A percentile compares a stretch with the other conserved stretches of the same genome.
These are phyloP conservation scores for Dryoscopus gambensis DNA, from an alignment of 2,113 vertebrate species.

Conservation along the genomic window DNA sequence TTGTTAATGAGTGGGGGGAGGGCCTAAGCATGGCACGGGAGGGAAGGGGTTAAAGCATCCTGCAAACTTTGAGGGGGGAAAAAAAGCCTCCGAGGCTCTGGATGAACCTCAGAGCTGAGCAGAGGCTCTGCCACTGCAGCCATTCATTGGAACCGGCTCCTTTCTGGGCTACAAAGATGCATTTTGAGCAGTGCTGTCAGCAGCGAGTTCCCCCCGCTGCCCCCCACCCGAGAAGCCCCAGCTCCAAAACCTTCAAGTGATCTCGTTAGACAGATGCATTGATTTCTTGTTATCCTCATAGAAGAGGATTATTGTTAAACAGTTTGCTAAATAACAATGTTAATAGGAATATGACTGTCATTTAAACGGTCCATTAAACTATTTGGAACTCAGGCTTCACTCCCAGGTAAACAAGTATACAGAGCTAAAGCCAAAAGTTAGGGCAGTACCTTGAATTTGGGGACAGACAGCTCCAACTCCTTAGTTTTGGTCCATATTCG, in stretches of 20 bases:
- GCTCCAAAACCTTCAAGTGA: background rate
- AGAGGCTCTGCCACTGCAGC: background rate
- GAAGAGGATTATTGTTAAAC: background rate
- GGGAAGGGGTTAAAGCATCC: constrained; percentile 58
- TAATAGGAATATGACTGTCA: constrained; percentile 1
- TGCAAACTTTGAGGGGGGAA: background rate
- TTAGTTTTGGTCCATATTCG: constrained; percentile 97
- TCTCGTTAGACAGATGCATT: background rate
- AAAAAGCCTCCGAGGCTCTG: background rate
- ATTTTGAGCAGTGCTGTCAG: background rate
- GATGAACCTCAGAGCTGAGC: background rate
- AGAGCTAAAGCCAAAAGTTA: background rate
- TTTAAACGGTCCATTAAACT: constrained; percentile 40
- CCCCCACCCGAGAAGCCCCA: background rate
- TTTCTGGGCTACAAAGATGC: background rate
- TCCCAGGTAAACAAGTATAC: background rate
- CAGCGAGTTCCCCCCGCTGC: accelerated
- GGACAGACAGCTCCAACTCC: constrained; percentile 93
- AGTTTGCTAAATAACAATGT: constrained; percentile 1
- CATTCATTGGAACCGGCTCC: background rate
- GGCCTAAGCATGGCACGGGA: background rate
- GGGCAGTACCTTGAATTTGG: constrained; percentile 91
- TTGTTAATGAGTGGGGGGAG: background rate
- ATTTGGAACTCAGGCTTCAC: background rate
- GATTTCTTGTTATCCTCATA: background rate